Evolutionary conservation across 2,113 vertebrate species (phyloP).

Genomic region (Eclectus roratus): DNA sequence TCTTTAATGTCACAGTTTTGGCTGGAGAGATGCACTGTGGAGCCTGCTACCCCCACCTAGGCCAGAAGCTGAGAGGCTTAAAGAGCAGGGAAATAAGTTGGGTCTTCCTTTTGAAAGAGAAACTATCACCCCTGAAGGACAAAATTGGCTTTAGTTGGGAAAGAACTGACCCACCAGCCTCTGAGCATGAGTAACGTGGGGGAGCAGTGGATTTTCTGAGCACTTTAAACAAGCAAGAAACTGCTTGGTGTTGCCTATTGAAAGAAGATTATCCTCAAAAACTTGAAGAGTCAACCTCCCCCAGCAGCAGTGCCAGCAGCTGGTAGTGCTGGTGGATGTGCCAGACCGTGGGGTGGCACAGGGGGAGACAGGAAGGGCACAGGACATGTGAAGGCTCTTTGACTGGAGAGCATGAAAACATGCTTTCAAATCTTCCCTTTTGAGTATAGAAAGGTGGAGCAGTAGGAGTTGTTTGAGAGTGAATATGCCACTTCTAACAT

Average conservation of each 20-base stretch:
- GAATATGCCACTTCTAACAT: not conserved
- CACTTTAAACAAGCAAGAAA: constrained; percentile 42
- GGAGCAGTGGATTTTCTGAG: not conserved
- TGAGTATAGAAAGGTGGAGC: not conserved
- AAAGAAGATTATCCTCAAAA: constrained; percentile 5
- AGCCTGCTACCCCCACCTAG: not conserved
- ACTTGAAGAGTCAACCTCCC: not conserved
- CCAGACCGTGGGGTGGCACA: not conserved
- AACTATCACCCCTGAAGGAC: not conserved
- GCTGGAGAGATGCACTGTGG: not conserved
- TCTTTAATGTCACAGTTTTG: not conserved
- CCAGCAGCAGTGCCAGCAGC: not conserved
- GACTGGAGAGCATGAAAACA: not conserved
- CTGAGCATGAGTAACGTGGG: rapidly evolving
- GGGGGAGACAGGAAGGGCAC: not conserved
- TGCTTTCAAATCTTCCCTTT: not conserved
- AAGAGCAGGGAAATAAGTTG: not conserved
- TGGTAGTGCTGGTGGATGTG: constrained; percentile 10
- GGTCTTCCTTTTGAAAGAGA: not conserved
- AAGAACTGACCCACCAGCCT: not conserved
- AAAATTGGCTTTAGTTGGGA: rapidly evolving
- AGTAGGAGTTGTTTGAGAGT: not conserved
- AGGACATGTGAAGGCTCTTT: rapidly evolving
- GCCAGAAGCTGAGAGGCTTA: not conserved
- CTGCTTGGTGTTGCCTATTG: not conserved